Evolutionary conservation across 1,140 invertebrate species (phyloP), one percentile per base, ranked within the genome.

Genomic region (Cydia amplana): DNA sequence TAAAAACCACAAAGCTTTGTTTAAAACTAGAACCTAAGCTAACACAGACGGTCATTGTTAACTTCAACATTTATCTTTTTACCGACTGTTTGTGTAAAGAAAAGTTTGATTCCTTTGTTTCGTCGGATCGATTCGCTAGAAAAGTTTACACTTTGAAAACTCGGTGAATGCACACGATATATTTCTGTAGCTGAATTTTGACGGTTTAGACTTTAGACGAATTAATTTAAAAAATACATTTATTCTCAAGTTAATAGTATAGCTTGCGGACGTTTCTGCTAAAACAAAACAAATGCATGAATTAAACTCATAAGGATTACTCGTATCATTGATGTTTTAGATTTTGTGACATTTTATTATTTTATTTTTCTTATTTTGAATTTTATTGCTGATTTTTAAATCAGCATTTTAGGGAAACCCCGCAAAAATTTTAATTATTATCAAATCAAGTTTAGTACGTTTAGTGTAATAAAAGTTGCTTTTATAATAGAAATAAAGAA

Each of bases 31-130:
- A 23, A 60, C 55, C n/a, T 23, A 60, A 60, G 55, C 55, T 23
- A 60, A 60, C 55, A 60, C 55, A 60, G 55, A 60, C 55, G 20
- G 55, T 60, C 55, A 60, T 60, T 60, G 55, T 60, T 60, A 60
- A 55, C 51, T 55, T 18, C 51, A 55, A 60, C 55, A 60, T 60
- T 60, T 60, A 60, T 60, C 18, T 60, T 60, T 23, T 20, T 60
- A 23, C 51, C 51, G n/a, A 18, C 51, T 60, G 55, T 60, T 51
- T 51, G 55, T 60, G 20, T 23, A 23, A 60, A 60, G 20, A 23
- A 60, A 60, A 60, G 18, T 60, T 23, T n/a, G n/a, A 18, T 18
- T 23, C 55, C 55, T 60, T 23, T 60, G 55, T 60, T 60, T 60
- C 55, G 55, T 60, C n/a, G 55, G 55, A 23, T 60, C 55, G 55